phyloP scores from a whole-genome alignment of 2,113 vertebrate genomes.

The Entelurus aequoreus region DNA sequence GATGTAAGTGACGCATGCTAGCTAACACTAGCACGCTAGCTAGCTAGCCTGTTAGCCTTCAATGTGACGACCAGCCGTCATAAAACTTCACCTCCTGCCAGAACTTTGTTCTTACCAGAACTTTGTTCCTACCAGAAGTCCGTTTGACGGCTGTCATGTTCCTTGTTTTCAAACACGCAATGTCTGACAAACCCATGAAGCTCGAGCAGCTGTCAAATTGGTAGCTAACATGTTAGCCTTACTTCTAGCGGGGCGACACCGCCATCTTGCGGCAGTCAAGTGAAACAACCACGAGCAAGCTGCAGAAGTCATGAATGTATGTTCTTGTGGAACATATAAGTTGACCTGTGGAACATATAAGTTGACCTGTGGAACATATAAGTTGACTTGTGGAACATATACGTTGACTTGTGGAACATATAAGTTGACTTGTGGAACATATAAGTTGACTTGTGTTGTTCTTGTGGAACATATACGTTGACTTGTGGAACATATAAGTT shows the following conservation, averaged over 20 bases:
- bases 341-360: too few relatives aligned
- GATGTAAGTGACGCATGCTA: slow-evolving; percentile 82
- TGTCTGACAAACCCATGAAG: neutral
- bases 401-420: too few relatives aligned
- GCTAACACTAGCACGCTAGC: slow-evolving; percentile 50
- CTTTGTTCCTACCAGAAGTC: neutral
- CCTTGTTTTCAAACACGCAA: neutral
- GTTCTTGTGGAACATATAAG: too few relatives aligned
- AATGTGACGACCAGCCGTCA: neutral
- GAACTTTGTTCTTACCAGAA: neutral
- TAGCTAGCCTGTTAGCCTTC: neutral
- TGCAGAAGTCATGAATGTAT: neutral
- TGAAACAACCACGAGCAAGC: neutral
- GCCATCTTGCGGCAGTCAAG: slow-evolving; percentile 34
- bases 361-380: too few relatives aligned
- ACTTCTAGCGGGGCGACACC: neutral
- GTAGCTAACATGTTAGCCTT: slow-evolving; percentile 29
- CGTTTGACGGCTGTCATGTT: neutral
- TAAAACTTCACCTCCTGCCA: neutral
- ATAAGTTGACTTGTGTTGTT: too few relatives aligned
- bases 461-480: too few relatives aligned
- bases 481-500: too few relatives aligned
- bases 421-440: too few relatives aligned
- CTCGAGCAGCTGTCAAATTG: slow-evolving; percentile 24
- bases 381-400: too few relatives aligned